phyloP scores from a whole-genome alignment of 2,797 vertebrate genomes.

The Poecilia velifera region DNA sequence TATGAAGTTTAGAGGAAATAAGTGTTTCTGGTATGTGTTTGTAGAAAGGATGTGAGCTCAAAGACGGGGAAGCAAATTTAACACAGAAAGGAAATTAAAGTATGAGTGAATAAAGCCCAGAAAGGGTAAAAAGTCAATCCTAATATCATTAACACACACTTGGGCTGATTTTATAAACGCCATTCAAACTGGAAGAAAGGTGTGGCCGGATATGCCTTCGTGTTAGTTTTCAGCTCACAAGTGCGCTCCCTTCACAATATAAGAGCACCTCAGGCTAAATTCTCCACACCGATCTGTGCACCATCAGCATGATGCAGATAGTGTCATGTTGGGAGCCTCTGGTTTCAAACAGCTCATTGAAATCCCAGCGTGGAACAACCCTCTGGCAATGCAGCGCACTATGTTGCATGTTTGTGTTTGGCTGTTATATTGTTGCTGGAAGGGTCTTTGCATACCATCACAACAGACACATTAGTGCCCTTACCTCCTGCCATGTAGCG shows the following conservation, averaged over 20 bases:
- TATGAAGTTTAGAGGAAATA: constrained; percentile 17
- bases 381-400: constrained; percentile 22
- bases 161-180: constrained; percentile 44
- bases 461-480: constrained; percentile 12
- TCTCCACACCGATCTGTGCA: constrained; percentile 16
- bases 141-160: constrained; percentile 45
- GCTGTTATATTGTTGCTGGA: constrained; percentile 34
- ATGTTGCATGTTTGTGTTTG: constrained; percentile 7
- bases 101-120: constrained; percentile 1
- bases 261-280: constrained; percentile 27
- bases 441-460: constrained; percentile 10
- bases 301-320: constrained; percentile 33
- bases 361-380: constrained; percentile 35
- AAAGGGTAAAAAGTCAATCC: constrained; percentile 50
- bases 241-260: constrained; percentile 27
- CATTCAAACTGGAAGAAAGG: constrained; percentile 14
- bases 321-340: constrained; percentile 28
- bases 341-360: constrained; percentile 48
- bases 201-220: constrained; percentile 9
- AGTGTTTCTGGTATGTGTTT: neutral
- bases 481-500: neutral
- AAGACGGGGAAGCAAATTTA: neutral
- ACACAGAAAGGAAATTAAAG: neutral
- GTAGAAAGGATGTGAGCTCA: neutral
- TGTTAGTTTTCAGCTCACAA: constrained; percentile 34